Percentiles rank a stretch among this genome's conserved stretches.
These are phyloP conservation scores for Thryonomys swinderianus DNA, from an alignment of 2,113 vertebrate species.

Conservation along the genomic window DNA sequence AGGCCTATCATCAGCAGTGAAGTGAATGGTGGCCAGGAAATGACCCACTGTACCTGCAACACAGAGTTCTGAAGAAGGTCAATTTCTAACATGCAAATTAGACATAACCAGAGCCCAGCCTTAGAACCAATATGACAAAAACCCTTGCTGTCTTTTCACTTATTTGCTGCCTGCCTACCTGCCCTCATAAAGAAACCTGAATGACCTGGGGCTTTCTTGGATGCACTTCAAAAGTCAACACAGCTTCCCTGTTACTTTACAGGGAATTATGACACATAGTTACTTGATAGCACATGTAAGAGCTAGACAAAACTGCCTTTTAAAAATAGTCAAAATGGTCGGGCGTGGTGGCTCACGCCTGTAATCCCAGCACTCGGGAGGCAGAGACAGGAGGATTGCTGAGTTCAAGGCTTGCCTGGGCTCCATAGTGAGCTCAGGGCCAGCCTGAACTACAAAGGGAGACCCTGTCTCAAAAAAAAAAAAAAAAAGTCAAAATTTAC, in stretches of 20 bases:
- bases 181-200: slow-evolving; percentile 84
- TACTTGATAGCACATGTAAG: not conserved
- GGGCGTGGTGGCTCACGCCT: no score
- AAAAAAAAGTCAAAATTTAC: slow-evolving; percentile 29
- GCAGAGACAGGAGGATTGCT: no score
- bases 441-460: no score
- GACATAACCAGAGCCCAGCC: not conserved
- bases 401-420: no score
- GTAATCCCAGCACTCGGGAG: no score
- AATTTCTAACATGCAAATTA: not conserved
- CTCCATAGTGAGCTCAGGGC: no score
- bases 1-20: not conserved
- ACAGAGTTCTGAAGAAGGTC: not conserved
- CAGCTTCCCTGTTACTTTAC: slow-evolving; percentile 89
- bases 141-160: not conserved
- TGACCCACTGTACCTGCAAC: not conserved
- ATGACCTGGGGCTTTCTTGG: slow-evolving; percentile 88
- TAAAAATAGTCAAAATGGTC: slow-evolving; percentile 36
- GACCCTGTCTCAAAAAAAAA: no score
- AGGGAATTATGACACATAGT: slow-evolving; percentile 80
- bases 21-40: not conserved
- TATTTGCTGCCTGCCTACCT: slow-evolving; percentile 50
- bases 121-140: not conserved
- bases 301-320: not conserved
- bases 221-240: slow-evolving; percentile 91